These are phyloP conservation scores for Drosophila ustulata DNA, from an alignment of 2,888 invertebrate genomes.

Conservation along the genomic window DNA sequence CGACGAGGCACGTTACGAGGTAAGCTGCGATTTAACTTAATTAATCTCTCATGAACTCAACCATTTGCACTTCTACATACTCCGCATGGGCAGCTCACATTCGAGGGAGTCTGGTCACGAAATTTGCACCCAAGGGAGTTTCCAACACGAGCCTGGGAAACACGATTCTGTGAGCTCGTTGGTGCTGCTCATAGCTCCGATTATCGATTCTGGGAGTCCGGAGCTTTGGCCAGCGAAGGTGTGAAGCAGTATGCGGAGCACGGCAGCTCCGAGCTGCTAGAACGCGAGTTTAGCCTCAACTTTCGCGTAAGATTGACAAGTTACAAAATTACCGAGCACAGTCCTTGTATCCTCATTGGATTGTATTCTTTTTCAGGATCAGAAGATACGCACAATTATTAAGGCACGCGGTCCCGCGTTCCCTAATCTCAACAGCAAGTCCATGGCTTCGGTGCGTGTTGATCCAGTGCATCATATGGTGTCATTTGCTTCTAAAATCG, in stretches of 20 bases:
- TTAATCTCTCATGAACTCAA: background rate
- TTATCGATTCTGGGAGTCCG: constrained; percentile 97
- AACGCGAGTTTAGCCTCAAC: constrained; percentile 94
- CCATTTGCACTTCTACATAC: background rate
- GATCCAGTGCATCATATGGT: constrained; percentile 96
- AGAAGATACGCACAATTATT: constrained; percentile 95
- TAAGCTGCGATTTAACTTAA: constrained; percentile 74
- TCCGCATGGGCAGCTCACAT: constrained; percentile 88
- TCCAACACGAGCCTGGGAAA: constrained; percentile 93
- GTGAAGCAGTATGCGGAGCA: constrained; percentile 96
- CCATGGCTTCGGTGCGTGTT: constrained; percentile 94
- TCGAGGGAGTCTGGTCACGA: constrained; percentile 97
- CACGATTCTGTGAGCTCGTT: constrained; percentile 98
- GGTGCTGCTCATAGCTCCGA: constrained; percentile 95
- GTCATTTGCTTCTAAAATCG: constrained; percentile 97
- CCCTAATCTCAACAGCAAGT: constrained; percentile 93
- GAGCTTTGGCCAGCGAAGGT: constrained; percentile 94
- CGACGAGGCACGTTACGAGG: constrained; percentile 98
- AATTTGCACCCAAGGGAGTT: constrained; percentile 98
- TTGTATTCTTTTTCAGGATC: constrained; percentile 86
- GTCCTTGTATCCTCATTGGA: background rate
- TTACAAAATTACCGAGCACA: no score
- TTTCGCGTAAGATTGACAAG: constrained; percentile 85
- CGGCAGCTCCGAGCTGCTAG: constrained; percentile 95
- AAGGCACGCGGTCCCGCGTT: constrained; percentile 97